Conservation (phyloP, 2,797 vertebrate genomes). For the Sebastes minor region DNA sequence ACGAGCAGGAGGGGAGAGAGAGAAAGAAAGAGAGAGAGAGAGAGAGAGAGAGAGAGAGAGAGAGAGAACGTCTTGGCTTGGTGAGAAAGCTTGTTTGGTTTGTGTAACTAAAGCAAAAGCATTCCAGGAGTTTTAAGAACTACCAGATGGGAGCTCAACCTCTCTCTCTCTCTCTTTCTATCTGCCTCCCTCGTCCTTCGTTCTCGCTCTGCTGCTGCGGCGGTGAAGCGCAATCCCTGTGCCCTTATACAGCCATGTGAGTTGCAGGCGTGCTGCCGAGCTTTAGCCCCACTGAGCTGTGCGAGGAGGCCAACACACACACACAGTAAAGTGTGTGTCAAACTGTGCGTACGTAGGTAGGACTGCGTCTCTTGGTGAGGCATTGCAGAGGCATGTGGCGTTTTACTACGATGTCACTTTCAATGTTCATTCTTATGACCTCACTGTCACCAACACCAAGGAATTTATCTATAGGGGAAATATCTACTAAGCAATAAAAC, state of each 20-base stretch:
- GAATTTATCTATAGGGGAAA: neutral
- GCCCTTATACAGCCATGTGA: slow-evolving; percentile 88
- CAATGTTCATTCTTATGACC: slow-evolving; percentile 18
- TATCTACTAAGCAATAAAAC: neutral
- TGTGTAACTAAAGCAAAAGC: slow-evolving; percentile 89
- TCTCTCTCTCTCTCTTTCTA: slow-evolving; percentile 50
- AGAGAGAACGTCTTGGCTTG: slow-evolving; percentile 68
- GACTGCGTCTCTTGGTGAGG: slow-evolving; percentile 21
- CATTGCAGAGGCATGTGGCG: slow-evolving; percentile 46
- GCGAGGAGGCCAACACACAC: slow-evolving; percentile 34
- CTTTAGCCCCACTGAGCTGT: slow-evolving; percentile 48
- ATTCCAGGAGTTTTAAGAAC: slow-evolving; percentile 89
- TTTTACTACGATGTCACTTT: slow-evolving; percentile 52
- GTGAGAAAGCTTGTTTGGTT: slow-evolving; percentile 85
- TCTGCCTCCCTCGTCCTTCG: slow-evolving; percentile 48
- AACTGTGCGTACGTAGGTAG: slow-evolving; percentile 7
- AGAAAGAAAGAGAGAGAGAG: slow-evolving; percentile 24
- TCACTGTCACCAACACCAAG: slow-evolving; percentile 2
- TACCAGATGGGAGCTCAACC: slow-evolving; percentile 85
- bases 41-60: slow-evolving; percentile 23
- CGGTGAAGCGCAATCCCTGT: slow-evolving; percentile 68
- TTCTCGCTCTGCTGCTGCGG: slow-evolving; percentile 49
- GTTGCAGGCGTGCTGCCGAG: slow-evolving; percentile 69
- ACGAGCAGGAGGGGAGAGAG: slow-evolving; percentile 27
- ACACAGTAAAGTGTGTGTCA: slow-evolving; percentile 32